Percentiles rank a stretch among this genome's conserved stretches.
phyloP scores from a whole-genome alignment of 2,113 vertebrate species.

The Callipepla californica region DNA sequence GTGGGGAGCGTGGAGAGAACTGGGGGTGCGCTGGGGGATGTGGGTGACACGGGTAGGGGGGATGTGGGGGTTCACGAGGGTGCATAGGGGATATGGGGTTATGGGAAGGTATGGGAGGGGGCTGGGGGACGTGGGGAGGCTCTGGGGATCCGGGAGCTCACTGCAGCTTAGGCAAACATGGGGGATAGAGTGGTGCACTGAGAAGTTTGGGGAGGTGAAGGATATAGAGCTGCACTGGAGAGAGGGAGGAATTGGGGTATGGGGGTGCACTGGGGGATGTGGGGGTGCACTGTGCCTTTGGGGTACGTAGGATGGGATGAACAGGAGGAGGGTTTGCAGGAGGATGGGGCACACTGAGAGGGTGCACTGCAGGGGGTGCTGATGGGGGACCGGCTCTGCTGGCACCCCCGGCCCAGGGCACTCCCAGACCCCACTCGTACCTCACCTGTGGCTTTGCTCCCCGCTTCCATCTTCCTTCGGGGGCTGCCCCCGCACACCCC shows the following conservation, averaged over 20 bases:
- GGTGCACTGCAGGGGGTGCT: not conserved
- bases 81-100: not conserved
- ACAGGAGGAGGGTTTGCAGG: not conserved
- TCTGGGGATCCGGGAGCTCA: not conserved
- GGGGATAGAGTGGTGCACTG: not conserved
- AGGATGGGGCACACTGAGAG: not conserved
- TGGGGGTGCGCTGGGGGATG: not conserved
- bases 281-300: too few species aligned
- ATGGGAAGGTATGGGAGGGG: not conserved
- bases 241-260: not conserved
- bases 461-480: not conserved
- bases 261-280: not conserved
- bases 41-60: not conserved
- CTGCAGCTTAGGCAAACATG: not conserved
- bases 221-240: too few species aligned
- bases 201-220: too few species aligned
- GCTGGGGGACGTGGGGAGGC: not conserved
- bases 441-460: not conserved
- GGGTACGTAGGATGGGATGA: not conserved
- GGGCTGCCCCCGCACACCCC: not conserved
- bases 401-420: not conserved
- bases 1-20: not conserved
- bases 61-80: not conserved
- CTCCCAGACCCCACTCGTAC: not conserved
- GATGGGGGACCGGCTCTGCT: not conserved